Evolutionary conservation across 2,888 invertebrate species (phyloP).

Genomic region (Drosophila falleni): DNA sequence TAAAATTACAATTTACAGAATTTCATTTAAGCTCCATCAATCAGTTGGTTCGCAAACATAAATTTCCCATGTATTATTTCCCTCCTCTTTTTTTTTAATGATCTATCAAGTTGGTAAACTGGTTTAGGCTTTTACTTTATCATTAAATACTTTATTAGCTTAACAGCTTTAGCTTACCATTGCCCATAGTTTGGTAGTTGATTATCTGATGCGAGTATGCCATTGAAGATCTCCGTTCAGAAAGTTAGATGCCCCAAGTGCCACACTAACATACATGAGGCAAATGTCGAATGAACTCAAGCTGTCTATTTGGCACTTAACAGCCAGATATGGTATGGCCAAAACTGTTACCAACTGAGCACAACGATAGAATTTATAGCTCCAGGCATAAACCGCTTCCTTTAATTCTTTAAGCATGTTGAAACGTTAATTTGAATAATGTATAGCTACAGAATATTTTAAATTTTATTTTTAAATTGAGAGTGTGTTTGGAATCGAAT

Average conservation of each 20-base stretch:
- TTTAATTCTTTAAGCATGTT: conserved; percentile 12
- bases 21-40: conserved; percentile 47
- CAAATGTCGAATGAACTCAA: conserved; percentile 31
- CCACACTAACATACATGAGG: conserved; percentile 36
- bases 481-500: background rate
- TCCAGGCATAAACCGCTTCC: conserved; percentile 2
- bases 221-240: conserved; percentile 6
- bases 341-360: conserved; percentile 24
- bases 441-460: background rate
- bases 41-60: conserved; percentile 35
- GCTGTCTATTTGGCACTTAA: conserved; percentile 26
- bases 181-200: conserved; percentile 1
- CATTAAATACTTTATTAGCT: background rate
- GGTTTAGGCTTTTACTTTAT: conserved; percentile 45
- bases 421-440: conserved; percentile 10
- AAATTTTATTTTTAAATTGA: background rate
- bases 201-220: background rate
- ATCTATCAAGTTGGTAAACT: conserved; percentile 42
- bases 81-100: conserved; percentile 1
- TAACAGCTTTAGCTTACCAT: conserved; percentile 19
- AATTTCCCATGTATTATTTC: conserved; percentile 24
- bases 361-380: conserved; percentile 10
- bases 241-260: conserved; percentile 22
- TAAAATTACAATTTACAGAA: conserved; percentile 18
- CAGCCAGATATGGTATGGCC: conserved; percentile 49